Conservation (phyloP, 2,888 invertebrate species). For the Nomada goodeniana region DNA sequence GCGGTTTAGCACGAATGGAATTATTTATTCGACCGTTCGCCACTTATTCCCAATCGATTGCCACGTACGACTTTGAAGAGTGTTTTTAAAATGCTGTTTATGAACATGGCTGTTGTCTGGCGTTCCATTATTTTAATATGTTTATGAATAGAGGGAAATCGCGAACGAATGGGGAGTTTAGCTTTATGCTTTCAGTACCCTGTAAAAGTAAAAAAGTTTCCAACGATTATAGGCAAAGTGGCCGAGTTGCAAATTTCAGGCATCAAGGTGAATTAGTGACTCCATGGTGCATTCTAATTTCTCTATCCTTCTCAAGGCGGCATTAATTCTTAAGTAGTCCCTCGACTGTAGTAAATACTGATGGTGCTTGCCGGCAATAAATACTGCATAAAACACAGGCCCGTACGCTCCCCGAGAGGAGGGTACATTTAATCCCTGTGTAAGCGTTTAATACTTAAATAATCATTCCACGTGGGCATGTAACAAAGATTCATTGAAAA, state of each 20-base stretch:
- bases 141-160: neutral
- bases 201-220: neutral
- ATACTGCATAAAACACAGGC: slow-evolving; percentile 51
- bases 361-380: slow-evolving; percentile 39
- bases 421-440: slow-evolving; percentile 40
- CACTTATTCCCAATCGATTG: neutral
- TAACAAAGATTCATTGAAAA: neutral
- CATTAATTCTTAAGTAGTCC: slow-evolving; percentile 51
- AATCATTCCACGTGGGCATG: neutral
- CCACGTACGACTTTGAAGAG: neutral
- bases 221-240: slow-evolving; percentile 9
- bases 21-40: no score
- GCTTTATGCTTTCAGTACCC: neutral
- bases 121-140: neutral
- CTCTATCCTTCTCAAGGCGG: slow-evolving; percentile 46
- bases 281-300: slow-evolving; percentile 53
- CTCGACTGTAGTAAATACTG: slow-evolving; percentile 44
- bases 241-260: slow-evolving; percentile 25
- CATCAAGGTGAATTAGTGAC: slow-evolving; percentile 37
- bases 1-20: neutral
- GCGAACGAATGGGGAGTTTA: neutral
- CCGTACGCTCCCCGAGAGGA: slow-evolving; percentile 33
- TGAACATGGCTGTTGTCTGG: neutral
- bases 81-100: neutral
- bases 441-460: slow-evolving; percentile 53